A percentile compares a stretch with the other conserved stretches of the same genome.
These are phyloP conservation scores for Tyto alba DNA, from an alignment of 2,113 vertebrate genomes.

Conservation along the genomic window DNA sequence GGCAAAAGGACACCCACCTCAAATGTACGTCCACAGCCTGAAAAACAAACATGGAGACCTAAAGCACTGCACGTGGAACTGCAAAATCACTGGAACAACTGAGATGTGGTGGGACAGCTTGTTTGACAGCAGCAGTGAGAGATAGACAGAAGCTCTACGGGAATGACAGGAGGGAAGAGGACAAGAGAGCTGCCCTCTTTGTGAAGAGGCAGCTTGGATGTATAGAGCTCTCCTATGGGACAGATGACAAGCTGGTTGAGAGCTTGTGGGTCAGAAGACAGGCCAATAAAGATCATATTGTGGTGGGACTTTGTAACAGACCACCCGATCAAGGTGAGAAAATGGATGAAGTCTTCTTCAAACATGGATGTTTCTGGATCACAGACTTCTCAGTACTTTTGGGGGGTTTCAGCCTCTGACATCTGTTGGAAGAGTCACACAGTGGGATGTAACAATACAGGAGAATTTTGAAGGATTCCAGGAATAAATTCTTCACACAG, in stretches of 20 bases:
- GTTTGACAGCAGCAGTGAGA: background rate
- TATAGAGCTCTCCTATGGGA: background rate
- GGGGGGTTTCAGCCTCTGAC: background rate
- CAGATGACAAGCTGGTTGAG: background rate
- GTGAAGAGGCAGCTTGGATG: background rate
- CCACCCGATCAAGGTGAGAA: background rate
- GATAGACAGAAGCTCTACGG: background rate
- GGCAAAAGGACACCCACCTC: background rate
- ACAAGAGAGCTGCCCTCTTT: background rate
- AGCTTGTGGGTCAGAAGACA: background rate
- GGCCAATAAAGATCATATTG: background rate
- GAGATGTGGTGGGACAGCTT: background rate
- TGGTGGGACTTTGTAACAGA: background rate
- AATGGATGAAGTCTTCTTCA: background rate
- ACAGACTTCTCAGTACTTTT: background rate
- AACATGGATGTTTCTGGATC: background rate
- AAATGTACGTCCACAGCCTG: background rate
- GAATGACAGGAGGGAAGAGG: background rate
- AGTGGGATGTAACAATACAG: background rate
- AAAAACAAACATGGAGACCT: background rate
- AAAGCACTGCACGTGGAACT: background rate
- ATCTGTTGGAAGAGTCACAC: background rate
- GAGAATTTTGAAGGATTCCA: background rate
- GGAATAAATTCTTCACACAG: background rate
- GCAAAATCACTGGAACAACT: background rate